These are phyloP conservation scores for Lagopus leucura DNA, from an alignment of 2,113 vertebrate genomes.

Conservation along the genomic window DNA sequence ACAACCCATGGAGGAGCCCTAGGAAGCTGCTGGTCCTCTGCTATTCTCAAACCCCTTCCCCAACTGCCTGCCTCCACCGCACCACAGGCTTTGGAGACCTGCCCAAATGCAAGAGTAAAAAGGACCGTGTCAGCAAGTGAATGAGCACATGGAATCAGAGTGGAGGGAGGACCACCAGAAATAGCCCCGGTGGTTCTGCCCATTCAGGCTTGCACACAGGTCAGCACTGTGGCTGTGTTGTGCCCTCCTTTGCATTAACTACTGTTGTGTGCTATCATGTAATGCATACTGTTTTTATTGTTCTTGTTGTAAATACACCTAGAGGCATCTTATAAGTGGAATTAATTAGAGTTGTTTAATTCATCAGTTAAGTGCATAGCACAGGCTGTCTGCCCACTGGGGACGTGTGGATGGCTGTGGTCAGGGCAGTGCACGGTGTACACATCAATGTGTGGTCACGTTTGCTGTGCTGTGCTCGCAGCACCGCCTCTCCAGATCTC, in stretches of 20 bases:
- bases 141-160: not conserved
- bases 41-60: not conserved
- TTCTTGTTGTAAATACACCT: conserved; percentile 70
- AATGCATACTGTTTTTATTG: conserved; percentile 56
- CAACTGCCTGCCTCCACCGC: not conserved
- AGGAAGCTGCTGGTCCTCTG: not conserved
- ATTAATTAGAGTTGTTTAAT: conserved; percentile 69
- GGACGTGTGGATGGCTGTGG: not conserved
- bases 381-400: not conserved
- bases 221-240: accelerated
- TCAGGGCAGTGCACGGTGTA: not conserved
- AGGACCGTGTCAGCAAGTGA: not conserved
- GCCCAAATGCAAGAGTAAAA: not conserved
- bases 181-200: not conserved
- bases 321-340: conserved; percentile 66
- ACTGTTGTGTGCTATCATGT: conserved; percentile 49
- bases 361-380: conserved; percentile 44
- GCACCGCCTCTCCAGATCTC: not conserved
- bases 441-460: not conserved
- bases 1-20: accelerated
- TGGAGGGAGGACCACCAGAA: not conserved
- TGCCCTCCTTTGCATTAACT: conserved; percentile 27
- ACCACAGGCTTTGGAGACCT: not conserved
- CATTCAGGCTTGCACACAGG: not conserved
- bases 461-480: not conserved